phyloP scores from a whole-genome alignment of 2,888 invertebrate genomes.

The Odontothrips loti region DNA sequence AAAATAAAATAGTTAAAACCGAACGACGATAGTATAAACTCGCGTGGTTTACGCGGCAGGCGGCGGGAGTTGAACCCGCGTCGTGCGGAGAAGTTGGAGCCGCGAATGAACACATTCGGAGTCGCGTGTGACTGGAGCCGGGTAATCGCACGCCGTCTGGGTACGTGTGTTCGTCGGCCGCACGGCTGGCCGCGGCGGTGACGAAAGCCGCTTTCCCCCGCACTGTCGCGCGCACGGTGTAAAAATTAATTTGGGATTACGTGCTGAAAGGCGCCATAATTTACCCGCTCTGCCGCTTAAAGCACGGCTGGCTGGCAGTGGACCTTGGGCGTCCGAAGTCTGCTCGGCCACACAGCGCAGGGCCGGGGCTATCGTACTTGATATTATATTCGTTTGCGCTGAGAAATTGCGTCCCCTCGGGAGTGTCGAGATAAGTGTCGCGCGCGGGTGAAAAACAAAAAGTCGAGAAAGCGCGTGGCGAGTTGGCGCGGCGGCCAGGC shows the following conservation, averaged over 20 bases:
- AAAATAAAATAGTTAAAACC: no score
- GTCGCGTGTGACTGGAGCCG: background rate
- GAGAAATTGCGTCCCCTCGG: conserved; percentile 9
- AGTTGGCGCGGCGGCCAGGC: background rate
- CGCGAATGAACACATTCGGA: background rate
- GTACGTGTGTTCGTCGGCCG: background rate
- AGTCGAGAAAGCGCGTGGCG: background rate
- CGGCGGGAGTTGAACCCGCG: no score
- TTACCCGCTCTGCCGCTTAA: background rate
- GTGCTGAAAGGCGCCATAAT: conserved; percentile 8
- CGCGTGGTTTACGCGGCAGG: background rate
- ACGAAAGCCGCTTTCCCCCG: background rate
- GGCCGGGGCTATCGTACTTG: background rate
- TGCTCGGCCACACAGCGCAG: no score
- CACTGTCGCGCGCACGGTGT: background rate
- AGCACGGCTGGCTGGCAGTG: background rate
- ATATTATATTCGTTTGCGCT: conserved; percentile 24
- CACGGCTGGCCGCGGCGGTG: no score
- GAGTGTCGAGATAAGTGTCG: conserved; percentile 18
- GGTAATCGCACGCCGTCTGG: background rate
- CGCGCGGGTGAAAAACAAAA: no score
- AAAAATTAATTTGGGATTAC: conserved; percentile 22
- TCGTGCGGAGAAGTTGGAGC: background rate
- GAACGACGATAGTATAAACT: no score
- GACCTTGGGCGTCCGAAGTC: no score